Percentiles rank a stretch among this genome's conserved stretches.
phyloP scores from a whole-genome alignment of 2,797 vertebrate species.

The Sphaeramia orbicularis region DNA sequence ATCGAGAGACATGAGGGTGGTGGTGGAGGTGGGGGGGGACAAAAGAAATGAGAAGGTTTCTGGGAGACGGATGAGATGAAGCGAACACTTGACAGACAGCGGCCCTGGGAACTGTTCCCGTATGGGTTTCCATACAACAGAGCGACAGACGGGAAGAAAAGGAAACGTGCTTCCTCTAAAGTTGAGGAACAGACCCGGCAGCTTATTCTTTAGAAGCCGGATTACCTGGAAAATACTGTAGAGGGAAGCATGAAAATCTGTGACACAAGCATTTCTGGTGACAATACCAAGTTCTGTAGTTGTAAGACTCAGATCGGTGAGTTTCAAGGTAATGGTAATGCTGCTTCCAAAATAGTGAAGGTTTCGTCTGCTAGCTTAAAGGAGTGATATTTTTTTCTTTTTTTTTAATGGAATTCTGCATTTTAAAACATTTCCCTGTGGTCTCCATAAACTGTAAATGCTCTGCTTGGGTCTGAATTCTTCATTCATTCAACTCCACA shows the following conservation, averaged over 20 bases:
- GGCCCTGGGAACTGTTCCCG: conserved; percentile 46
- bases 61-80: conserved; percentile 44
- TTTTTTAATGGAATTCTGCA: too few species aligned
- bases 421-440: too few species aligned
- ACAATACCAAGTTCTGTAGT: not conserved
- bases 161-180: conserved; percentile 20
- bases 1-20: conserved; percentile 40
- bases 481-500: too few species aligned
- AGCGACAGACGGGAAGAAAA: conserved; percentile 22
- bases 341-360: too few species aligned
- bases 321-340: too few species aligned
- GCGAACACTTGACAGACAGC: conserved; percentile 58
- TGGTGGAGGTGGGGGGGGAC: too few species aligned
- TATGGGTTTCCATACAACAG: conserved; percentile 21
- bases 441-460: too few species aligned
- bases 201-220: conserved; percentile 26
- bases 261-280: conserved; percentile 21
- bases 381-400: too few species aligned
- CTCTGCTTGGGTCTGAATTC: too few species aligned
- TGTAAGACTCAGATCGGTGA: too few species aligned
- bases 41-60: conserved; percentile 52
- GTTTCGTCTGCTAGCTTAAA: too few species aligned
- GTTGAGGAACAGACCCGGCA: conserved; percentile 37
- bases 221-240: conserved; percentile 31
- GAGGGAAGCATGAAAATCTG: conserved; percentile 28